Evolutionary conservation across 1,140 invertebrate genomes (phyloP).

Genomic region (Stegodyphus mimosarum): DNA sequence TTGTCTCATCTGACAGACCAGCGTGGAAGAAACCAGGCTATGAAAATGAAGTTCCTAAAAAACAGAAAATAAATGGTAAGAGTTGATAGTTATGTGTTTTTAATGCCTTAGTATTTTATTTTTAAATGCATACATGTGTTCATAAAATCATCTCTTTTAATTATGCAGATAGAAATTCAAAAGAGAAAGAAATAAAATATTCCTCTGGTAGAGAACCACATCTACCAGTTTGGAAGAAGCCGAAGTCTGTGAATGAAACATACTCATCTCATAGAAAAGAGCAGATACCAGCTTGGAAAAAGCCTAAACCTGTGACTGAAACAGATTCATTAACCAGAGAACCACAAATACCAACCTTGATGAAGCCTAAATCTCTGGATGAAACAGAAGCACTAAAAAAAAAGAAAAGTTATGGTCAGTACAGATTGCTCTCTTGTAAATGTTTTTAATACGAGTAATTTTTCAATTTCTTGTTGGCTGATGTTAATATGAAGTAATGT

Average conservation of each 20-base stretch:
- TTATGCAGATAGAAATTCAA: background rate
- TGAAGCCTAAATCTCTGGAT: background rate
- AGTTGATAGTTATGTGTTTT: background rate
- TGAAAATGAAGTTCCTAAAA: no score
- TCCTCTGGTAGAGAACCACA: background rate
- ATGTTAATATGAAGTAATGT: no score
- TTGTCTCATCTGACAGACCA: no score
- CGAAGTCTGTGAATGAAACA: background rate
- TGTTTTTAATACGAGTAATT: background rate
- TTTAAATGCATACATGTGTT: background rate
- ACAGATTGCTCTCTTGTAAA: background rate
- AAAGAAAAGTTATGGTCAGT: background rate
- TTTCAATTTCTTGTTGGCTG: background rate
- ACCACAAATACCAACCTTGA: background rate
- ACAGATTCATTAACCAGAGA: background rate
- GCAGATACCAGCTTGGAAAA: slow-evolving; percentile 43
- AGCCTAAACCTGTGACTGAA: slow-evolving; percentile 4
- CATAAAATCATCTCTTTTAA: background rate
- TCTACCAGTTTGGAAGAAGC: background rate
- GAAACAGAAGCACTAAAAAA: background rate
- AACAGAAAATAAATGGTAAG: no score
- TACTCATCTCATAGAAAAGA: background rate
- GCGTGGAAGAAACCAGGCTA: no score
- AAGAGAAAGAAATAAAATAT: background rate
- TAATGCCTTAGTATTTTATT: background rate